A percentile compares a stretch with the other conserved stretches of the same genome.
These are phyloP conservation scores for Cacatua alba DNA, from an alignment of 2,113 vertebrate genomes.

Conservation along the genomic window DNA sequence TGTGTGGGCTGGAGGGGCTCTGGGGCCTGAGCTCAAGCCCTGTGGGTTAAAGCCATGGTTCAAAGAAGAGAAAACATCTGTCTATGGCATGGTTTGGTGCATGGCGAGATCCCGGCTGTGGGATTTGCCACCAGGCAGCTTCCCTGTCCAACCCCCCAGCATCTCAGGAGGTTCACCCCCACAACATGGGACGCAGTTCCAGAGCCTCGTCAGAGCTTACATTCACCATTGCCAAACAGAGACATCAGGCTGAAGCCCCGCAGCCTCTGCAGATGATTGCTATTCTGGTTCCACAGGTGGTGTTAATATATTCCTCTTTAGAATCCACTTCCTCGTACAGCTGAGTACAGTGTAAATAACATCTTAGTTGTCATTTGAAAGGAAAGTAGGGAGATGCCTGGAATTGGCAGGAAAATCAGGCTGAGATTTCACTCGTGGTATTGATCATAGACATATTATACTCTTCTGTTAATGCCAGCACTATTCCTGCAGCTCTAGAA, in stretches of 20 bases:
- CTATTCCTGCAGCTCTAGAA: not conserved
- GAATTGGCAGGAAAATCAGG: not conserved
- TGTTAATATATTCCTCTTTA: not conserved
- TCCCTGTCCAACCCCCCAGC: rapidly evolving
- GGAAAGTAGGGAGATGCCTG: not conserved
- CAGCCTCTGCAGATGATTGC: not conserved
- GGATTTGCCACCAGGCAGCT: not conserved
- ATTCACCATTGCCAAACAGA: rapidly evolving
- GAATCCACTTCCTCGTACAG: not conserved
- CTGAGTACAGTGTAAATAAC: constrained; percentile 21
- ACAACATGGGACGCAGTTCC: rapidly evolving
- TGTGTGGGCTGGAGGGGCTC: not conserved
- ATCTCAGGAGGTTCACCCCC: rapidly evolving
- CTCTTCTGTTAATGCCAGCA: not conserved
- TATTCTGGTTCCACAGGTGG: constrained; percentile 8
- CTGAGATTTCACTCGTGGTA: not conserved
- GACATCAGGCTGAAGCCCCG: not conserved
- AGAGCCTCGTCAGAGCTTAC: not conserved
- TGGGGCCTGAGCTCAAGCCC: not conserved
- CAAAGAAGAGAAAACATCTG: not conserved
- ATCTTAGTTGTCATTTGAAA: not conserved
- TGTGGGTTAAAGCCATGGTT: not conserved
- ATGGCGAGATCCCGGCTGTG: not conserved
- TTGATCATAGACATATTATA: not conserved
- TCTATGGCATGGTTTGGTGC: not conserved